Base-by-base conservation (phyloP, 2,888 invertebrate genomes). In the Eudemis profundana region DNA sequence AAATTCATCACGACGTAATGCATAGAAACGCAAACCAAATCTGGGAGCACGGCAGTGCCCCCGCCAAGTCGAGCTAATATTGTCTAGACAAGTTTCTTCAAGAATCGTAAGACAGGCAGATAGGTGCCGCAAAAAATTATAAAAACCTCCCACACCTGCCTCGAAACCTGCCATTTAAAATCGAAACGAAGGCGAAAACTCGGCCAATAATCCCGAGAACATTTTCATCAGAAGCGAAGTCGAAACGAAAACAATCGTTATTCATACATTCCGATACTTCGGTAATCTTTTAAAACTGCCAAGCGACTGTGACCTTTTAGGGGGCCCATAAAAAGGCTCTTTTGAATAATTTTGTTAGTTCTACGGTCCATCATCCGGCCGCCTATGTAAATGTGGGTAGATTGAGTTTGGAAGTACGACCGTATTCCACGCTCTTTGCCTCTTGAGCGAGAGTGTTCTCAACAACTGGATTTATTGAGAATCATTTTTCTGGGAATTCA, bases 321-420 rank as follows among this genome's bases (percentile, higher is more conserved):
- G 71, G 70, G 61, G 40, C 60, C 74, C 78, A 76, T 81, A 82
- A 84, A 83, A 86, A 86, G 81, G 72, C 82, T 85, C 83, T 85
- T 89, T 89, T 89, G 89, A 90, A 90, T 90, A 90, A 90, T 89
- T 82, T 84, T 85, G 87, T 90, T 89, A 87, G 84, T 81, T 78
- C 79, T 78, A 72, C 83, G 79, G 85, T 84, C 83, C 83, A 84
- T 87, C 87, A 82, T 72, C 78, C 77, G 70, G 69, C 70, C 69
- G 81, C 85, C 85, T 86, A 89, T 89, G 89, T 83, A 89, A 90
- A 90, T 90, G 80, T 70, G 75, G 74, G 76, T 72, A 79, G 85
- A 73, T 73, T 73, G 72, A 73, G 73, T 72, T 71, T 68, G 68
- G 61, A 70, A 66, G 69, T 68, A 66, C 66, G 69, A 50, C 66